phyloP scores from a whole-genome alignment of 2,113 vertebrate genomes.

The Ophiodon elongatus region DNA sequence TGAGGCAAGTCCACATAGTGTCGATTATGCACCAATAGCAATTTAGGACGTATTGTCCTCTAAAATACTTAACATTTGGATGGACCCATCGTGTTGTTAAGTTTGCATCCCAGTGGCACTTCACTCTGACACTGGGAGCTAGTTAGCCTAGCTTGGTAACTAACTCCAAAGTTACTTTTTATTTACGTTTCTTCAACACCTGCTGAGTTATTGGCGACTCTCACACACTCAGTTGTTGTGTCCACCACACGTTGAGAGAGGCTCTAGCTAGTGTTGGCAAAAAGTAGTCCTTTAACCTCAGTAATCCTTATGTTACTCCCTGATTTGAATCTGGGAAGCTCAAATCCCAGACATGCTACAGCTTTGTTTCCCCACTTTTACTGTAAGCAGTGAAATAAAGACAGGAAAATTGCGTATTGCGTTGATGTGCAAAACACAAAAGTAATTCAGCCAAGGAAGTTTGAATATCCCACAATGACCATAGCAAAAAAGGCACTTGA shows the following conservation, averaged over 20 bases:
- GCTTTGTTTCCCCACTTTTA: slow-evolving; percentile 22
- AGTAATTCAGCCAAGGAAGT: slow-evolving; percentile 24
- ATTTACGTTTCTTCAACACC: neutral
- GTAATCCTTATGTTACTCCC: neutral
- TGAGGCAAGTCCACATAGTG: neutral
- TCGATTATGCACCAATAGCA: neutral
- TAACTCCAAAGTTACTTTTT: neutral
- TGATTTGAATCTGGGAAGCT: neutral
- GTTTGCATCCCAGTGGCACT: neutral
- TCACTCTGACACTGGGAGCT: neutral
- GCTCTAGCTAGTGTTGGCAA: neutral
- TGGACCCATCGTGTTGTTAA: neutral
- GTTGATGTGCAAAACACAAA: slow-evolving; percentile 25
- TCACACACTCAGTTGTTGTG: neutral
- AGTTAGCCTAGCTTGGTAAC: neutral
- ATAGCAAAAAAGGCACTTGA: slow-evolving; percentile 4
- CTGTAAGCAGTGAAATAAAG: slow-evolving; percentile 24
- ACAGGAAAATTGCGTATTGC: slow-evolving; percentile 25
- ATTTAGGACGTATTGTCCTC: neutral
- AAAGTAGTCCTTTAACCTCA: neutral
- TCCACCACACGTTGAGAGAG: neutral
- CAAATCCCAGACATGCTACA: slow-evolving; percentile 9
- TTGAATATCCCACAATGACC: slow-evolving; percentile 16
- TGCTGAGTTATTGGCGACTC: neutral
- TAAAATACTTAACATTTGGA: neutral